Evolutionary conservation across 2,113 vertebrate species (phyloP), one percentile per base, ranked within the genome.

Genomic region (Pterophyllum scalare): DNA sequence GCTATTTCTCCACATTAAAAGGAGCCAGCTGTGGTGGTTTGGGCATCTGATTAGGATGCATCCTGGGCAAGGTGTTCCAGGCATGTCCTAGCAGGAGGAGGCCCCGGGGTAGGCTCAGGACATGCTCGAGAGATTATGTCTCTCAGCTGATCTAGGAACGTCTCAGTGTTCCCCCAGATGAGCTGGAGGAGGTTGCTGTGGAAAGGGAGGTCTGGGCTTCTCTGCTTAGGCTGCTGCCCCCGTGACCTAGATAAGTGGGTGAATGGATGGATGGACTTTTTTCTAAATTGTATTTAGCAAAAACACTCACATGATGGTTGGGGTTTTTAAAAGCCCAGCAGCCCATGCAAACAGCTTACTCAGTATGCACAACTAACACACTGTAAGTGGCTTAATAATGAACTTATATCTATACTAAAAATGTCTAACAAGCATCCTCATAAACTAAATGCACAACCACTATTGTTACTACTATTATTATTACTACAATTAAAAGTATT

Each of bases 151-250:
- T 2, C 62, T 17, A 31, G 62, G 62, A 65, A 43, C n/a, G 24
- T 38, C 3, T 49, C 46, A 49, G 15, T 49, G 46, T 6, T 49
- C 4, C 14, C 24, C n/a, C 38, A 46, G 38, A 38, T 24, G 0
- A 38, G 43, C 24, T 24, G n/a, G 43, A 65, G 22, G 22, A 46
- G 38, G 15, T 26, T 0, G 7, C 38, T 46, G 7, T 6, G 38
- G 10, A 65, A 0, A 46, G 22, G 35, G 14, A 67, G 8, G 0
- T 65, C 43, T 67, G 62, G 62, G 64, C 0, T 46, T 67, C 62
- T 46, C 38, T 46, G 13, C 7, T 65, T 43, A 17, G 62, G 38
- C 38, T 65, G 62, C n/a, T 65, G 4, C 22, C 62, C 38, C 24
- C n/a, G 24, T 6, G 43, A 0, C 7, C 24, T 12, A 2, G n/a